Conservation (phyloP, 2,888 invertebrate species). For the Mesorhabditis spiculigera region DNA sequence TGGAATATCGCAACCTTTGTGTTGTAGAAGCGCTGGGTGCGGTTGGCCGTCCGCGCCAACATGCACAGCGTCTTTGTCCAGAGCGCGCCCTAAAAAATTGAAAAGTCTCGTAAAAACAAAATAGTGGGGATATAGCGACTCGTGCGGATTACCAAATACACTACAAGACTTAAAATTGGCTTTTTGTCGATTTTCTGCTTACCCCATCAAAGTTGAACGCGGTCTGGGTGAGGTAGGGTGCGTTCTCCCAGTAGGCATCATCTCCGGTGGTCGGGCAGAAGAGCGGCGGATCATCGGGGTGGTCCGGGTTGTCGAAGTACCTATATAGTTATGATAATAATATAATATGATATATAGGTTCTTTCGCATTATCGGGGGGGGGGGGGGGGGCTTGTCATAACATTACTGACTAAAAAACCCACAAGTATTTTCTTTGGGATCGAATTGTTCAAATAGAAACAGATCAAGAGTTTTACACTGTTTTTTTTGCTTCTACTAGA, state of each 20-base stretch:
- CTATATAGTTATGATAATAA: conserved; percentile 7
- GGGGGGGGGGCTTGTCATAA: too few species aligned
- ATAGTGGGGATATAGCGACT: not conserved
- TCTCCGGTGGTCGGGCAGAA: conserved; percentile 42
- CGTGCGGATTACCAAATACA: too few species aligned
- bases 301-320: conserved; percentile 37
- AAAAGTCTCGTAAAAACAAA: not conserved
- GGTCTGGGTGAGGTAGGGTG: conserved; percentile 47
- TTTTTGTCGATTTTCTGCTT: not conserved
- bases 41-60: conserved; percentile 34
- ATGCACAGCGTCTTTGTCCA: conserved; percentile 55
- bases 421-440: too few species aligned
- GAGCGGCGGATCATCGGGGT: conserved; percentile 41
- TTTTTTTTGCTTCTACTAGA: too few species aligned
- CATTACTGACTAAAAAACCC: too few species aligned
- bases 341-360: not conserved
- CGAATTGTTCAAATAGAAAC: too few species aligned
- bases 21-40: conserved; percentile 39
- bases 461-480: too few species aligned
- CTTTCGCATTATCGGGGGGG: not conserved
- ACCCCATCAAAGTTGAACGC: conserved; percentile 43
- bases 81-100: conserved; percentile 14
- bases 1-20: too few species aligned
- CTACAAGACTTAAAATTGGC: not conserved
- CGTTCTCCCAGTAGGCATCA: conserved; percentile 41